Base-by-base conservation (phyloP, 2,888 invertebrate genomes). In the Spodoptera exigua region DNA sequence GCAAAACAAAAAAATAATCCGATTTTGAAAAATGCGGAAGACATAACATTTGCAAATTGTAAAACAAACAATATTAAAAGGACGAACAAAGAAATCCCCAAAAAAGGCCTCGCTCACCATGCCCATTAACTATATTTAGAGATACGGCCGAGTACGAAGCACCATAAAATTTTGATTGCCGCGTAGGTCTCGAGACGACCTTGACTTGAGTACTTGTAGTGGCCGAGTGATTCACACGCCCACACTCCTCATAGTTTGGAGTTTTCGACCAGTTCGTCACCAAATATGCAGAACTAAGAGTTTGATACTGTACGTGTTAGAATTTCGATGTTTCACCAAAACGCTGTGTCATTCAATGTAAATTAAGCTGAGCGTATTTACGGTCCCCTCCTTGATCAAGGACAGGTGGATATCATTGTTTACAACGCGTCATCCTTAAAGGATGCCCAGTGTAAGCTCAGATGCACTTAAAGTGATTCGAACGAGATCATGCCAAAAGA, bases 151-250 rank as follows among this genome's bases (percentile, higher is more conserved):
- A 49, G 48, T 69, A 58, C 59, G 64, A 67, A 67, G 75, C 62
- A 61, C 72, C 61, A 78, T 83, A 84, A 83, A 81, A 77, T 69
- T 76, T 82, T 80, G 83, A 85, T 81, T 78, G 72, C 72, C 66
- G 82, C 78, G 81, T 82, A 82, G 84, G 78, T 79, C 74, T 79
- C 47, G 56, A 55, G 49, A 72, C 64, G 83, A 80, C 85, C 86
- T 86, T 85, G 79, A 48, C 44, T 27, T 27, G 44, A 66, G 49
- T 59, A 44, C 60, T 51, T 39, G 47, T 45, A 49, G 34, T 54
- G 61, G 65, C 57, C 53, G 49, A 51, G 51, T 81, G 80, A 80
- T 62, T 83, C 84, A 81, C 60, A 68, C 78, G 68, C 76, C 78
- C 66, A 81, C 80, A 66, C 55, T 51, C 64, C 65, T 47, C 55